phyloP scores from a whole-genome alignment of 2,113 vertebrate species.

The Percina caprodes region DNA sequence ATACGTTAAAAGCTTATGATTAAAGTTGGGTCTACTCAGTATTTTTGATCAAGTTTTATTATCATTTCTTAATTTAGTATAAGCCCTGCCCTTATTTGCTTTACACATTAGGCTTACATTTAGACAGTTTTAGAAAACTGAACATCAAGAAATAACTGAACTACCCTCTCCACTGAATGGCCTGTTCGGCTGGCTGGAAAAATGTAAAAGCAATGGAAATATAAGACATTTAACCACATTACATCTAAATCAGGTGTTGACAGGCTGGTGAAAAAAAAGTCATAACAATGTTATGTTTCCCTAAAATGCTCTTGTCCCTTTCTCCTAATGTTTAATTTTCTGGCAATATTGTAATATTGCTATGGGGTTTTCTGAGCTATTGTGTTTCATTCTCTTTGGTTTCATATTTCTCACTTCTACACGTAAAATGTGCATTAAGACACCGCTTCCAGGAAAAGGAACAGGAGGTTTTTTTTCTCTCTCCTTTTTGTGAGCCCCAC shows the following conservation, averaged over 20 bases:
- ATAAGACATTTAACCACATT: slow-evolving; percentile 84
- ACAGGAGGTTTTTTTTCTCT: slow-evolving; percentile 63
- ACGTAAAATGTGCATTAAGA: slow-evolving; percentile 87
- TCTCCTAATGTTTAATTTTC: slow-evolving; percentile 87
- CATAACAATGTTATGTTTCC: slow-evolving; percentile 79
- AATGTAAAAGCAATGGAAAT: slow-evolving; percentile 75
- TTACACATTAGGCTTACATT: slow-evolving; percentile 38
- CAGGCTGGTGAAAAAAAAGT: slow-evolving; percentile 62
- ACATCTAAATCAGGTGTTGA: slow-evolving; percentile 84
- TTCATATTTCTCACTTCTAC: slow-evolving; percentile 86
- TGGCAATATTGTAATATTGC: slow-evolving; percentile 83
- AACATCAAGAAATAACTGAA: slow-evolving; percentile 64
- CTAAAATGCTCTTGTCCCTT: slow-evolving; percentile 80
- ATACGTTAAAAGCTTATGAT: slow-evolving; percentile 1
- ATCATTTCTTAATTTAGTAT: slow-evolving; percentile 9
- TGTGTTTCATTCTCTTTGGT: slow-evolving; percentile 81
- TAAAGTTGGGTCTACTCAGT: not conserved
- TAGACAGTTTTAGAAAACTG: slow-evolving; percentile 62
- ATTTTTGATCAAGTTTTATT: not conserved
- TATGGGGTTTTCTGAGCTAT: slow-evolving; percentile 80
- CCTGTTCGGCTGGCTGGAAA: slow-evolving; percentile 46
- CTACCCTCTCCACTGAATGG: slow-evolving; percentile 38
- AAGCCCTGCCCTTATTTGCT: slow-evolving; percentile 33
- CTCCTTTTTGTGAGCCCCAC: slow-evolving; percentile 76
- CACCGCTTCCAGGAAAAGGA: slow-evolving; percentile 84